These are phyloP conservation scores for Epirrhoe alternata DNA, from an alignment of 2,888 invertebrate species.

Conservation along the genomic window DNA sequence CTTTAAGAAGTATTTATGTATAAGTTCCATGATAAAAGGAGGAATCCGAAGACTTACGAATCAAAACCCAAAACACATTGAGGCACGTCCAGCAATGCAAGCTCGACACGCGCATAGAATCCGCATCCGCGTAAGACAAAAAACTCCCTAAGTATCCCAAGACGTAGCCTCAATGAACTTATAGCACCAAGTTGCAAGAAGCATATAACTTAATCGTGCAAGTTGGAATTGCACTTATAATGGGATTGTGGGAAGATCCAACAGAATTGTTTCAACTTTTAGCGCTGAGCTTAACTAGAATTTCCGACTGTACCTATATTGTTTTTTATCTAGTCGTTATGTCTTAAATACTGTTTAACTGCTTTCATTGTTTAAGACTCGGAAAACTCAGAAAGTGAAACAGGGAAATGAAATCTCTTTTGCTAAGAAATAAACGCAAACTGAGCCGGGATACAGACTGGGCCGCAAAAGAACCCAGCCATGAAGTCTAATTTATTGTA, in stretches of 20 bases:
- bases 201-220: slow-evolving; percentile 1
- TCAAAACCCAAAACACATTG: no score
- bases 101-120: no score
- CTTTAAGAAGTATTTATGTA: no score
- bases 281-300: not conserved
- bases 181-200: slow-evolving; percentile 1
- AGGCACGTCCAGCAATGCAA: no score
- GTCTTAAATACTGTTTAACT: not conserved
- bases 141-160: not conserved
- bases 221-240: slow-evolving; percentile 1
- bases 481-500: no score
- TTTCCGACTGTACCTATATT: not conserved
- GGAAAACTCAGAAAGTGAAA: not conserved
- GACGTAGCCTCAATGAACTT: not conserved
- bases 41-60: no score
- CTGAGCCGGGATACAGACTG: no score
- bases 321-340: not conserved
- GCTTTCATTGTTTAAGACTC: not conserved
- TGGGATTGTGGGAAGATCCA: not conserved
- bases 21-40: no score
- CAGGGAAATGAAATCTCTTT: no score
- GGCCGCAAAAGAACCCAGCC: no score
- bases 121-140: no score
- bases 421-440: no score
- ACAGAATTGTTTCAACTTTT: not conserved